Evolutionary conservation across 2,797 vertebrate species (phyloP).

Genomic region (Sternarchorhynchus goeldii): DNA sequence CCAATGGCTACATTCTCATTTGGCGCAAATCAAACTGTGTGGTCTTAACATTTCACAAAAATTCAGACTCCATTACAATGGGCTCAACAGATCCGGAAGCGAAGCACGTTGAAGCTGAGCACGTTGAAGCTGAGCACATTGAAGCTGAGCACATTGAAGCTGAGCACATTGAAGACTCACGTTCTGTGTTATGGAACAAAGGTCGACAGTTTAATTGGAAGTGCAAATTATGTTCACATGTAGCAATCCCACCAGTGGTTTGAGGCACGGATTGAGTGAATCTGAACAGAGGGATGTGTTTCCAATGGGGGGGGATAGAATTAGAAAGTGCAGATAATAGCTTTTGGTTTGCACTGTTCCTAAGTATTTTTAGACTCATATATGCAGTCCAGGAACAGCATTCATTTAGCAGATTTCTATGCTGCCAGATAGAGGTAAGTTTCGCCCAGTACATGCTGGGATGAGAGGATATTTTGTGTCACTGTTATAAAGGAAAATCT

Average conservation of each 20-base stretch:
- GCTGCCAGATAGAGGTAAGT: slow-evolving; percentile 17
- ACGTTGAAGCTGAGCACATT: no score
- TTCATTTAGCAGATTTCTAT: slow-evolving; percentile 40
- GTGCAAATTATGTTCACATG: slow-evolving; percentile 88
- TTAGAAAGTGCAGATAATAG: slow-evolving; percentile 68
- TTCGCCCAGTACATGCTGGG: slow-evolving; percentile 4
- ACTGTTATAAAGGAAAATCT: slow-evolving; percentile 11
- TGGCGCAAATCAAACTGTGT: slow-evolving; percentile 2
- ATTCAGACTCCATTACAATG: slow-evolving; percentile 50
- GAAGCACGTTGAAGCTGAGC: neutral
- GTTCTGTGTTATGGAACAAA: slow-evolving; percentile 80
- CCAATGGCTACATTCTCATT: neutral
- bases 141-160: no score
- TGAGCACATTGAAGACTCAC: slow-evolving; percentile 72
- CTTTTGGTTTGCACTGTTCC: slow-evolving; percentile 57
- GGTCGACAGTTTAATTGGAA: slow-evolving; percentile 95
- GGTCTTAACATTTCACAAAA: slow-evolving; percentile 16
- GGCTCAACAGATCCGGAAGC: slow-evolving; percentile 72
- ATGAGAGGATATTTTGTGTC: slow-evolving; percentile 35
- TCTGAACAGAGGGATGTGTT: slow-evolving; percentile 76
- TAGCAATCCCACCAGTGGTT: slow-evolving; percentile 86
- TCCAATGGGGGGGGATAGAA: slow-evolving; percentile 72
- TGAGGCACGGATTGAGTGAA: slow-evolving; percentile 76
- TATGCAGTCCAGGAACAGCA: slow-evolving; percentile 66
- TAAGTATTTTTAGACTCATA: slow-evolving; percentile 70